These are phyloP conservation scores for Brotula barbata DNA, from an alignment of 2,797 vertebrate species.

Conservation along the genomic window DNA sequence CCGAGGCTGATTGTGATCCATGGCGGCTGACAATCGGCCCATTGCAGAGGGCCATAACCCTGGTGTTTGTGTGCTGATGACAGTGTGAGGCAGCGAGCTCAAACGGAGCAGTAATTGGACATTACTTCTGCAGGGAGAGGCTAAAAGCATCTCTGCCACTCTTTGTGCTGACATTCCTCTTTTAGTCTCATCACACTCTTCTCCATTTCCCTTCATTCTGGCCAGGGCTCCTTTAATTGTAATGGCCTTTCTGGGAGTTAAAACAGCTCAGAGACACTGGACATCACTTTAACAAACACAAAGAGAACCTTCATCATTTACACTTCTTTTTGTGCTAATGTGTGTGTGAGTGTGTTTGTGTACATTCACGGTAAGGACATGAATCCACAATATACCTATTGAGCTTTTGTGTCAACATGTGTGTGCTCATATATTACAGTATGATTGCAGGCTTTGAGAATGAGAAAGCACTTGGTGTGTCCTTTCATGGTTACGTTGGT, in stretches of 20 bases:
- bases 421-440: not conserved
- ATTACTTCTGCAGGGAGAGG: conserved; percentile 67
- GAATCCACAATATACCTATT: conserved; percentile 23
- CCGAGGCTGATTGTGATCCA: conserved; percentile 60
- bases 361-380: conserved; percentile 22
- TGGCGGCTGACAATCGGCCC: conserved; percentile 59
- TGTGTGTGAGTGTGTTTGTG: conserved; percentile 10
- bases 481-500: no score
- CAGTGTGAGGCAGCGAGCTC: conserved; percentile 48
- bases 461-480: no score
- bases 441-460: no score
- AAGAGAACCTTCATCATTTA: conserved; percentile 51
- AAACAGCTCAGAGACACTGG: conserved; percentile 65
- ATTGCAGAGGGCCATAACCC: conserved; percentile 58
- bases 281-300: conserved; percentile 70
- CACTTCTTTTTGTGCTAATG: conserved; percentile 3
- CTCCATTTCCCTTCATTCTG: conserved; percentile 51
- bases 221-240: conserved; percentile 71
- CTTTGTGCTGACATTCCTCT: conserved; percentile 70
- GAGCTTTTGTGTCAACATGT: conserved; percentile 12
- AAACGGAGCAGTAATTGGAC: conserved; percentile 70
- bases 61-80: conserved; percentile 56
- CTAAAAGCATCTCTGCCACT: conserved; percentile 73
- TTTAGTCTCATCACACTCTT: conserved; percentile 70
- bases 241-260: conserved; percentile 72